Percentiles rank a stretch among this genome's conserved stretches.
Conservation (phyloP, 2,888 invertebrate genomes). For the Cheiracanthium punctorium region DNA sequence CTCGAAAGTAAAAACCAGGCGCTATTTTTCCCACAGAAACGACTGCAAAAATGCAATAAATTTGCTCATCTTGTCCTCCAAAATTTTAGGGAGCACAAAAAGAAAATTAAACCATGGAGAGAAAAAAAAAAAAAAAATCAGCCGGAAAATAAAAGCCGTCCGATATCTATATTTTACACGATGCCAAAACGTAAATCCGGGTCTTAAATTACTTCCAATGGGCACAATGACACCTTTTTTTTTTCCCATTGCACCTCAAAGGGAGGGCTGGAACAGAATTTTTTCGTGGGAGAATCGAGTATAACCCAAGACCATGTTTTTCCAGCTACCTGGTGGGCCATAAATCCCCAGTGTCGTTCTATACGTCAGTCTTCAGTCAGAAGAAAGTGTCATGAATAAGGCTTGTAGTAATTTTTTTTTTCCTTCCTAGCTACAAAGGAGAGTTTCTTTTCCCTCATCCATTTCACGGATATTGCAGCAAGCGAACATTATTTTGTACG, state of each 20-base stretch:
- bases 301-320: conserved; percentile 57
- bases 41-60: conserved; percentile 45
- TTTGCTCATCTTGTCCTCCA: conserved; percentile 48
- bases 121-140: conserved; percentile 27
- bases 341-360: conserved; percentile 55
- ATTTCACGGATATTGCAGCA: too few species aligned
- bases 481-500: too few species aligned
- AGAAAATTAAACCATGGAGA: conserved; percentile 33
- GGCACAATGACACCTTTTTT: conserved; percentile 66
- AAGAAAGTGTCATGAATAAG: conserved; percentile 49
- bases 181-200: conserved; percentile 63
- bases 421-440: not conserved
- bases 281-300: conserved; percentile 59
- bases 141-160: conserved; percentile 26
- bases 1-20: conserved; percentile 18
- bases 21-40: conserved; percentile 56
- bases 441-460: too few species aligned
- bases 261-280: conserved; percentile 31
- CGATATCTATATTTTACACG: conserved; percentile 67
- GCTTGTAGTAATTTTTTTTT: conserved; percentile 32
- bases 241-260: not conserved
- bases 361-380: conserved; percentile 28
- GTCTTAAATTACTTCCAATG: conserved; percentile 60
- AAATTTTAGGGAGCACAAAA: conserved; percentile 33
- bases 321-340: conserved; percentile 60